phyloP scores from a whole-genome alignment of 2,888 invertebrate genomes.

The Agonopterix alstromeriana region DNA sequence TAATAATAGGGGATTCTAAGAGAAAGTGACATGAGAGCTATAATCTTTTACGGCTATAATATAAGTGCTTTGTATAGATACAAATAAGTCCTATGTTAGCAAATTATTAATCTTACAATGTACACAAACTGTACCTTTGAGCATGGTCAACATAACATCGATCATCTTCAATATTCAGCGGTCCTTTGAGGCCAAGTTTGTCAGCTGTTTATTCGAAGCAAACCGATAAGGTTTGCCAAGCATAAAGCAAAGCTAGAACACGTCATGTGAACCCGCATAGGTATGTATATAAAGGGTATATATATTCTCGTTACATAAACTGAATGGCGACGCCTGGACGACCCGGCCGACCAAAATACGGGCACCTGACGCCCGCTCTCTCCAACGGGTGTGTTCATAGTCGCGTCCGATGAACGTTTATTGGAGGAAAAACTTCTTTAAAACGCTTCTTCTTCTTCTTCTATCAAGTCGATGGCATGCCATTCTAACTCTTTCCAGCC shows the following conservation, averaged over 20 bases:
- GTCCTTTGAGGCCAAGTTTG: constrained; percentile 1
- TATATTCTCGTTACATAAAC: constrained; percentile 59
- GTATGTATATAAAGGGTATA: constrained; percentile 2
- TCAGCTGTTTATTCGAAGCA: not conserved
- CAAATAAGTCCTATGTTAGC: no score
- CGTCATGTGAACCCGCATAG: not conserved
- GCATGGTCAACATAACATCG: no score
- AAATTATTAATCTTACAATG: no score
- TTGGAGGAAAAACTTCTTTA: no score
- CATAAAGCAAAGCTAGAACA: constrained; percentile 4
- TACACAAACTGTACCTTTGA: no score
- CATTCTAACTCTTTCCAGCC: no score
- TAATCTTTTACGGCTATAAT: no score
- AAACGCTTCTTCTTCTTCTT: no score
- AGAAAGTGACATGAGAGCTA: no score
- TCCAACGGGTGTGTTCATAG: constrained; percentile 14
- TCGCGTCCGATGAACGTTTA: constrained; percentile 5
- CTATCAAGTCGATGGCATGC: no score
- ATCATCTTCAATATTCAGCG: not conserved
- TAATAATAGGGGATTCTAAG: no score
- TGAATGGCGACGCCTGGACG: constrained; percentile 57
- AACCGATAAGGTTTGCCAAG: constrained; percentile 4
- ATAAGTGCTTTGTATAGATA: no score
- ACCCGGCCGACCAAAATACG: constrained; percentile 68
- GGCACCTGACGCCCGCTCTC: constrained; percentile 69